phyloP scores from a whole-genome alignment of 2,113 vertebrate species.

The Halichoerus grypus region DNA sequence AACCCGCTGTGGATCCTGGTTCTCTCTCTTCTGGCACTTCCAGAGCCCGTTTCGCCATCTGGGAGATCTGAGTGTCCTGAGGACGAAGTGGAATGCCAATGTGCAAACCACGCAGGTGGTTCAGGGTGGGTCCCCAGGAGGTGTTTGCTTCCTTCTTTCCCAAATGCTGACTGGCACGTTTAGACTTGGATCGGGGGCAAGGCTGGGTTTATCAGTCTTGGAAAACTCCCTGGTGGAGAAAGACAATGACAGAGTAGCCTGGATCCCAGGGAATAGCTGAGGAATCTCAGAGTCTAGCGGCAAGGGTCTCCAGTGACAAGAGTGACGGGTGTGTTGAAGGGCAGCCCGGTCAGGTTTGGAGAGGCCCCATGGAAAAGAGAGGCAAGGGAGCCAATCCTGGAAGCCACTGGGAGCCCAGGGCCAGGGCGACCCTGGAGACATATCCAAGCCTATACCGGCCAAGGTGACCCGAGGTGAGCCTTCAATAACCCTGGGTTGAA shows the following conservation, averaged over 20 bases:
- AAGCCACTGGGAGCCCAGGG: neutral
- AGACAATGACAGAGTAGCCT: neutral
- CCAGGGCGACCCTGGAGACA: neutral
- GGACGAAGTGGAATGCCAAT: neutral
- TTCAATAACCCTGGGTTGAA: neutral
- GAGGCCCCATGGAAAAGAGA: neutral
- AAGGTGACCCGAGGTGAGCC: neutral
- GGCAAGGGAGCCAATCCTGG: neutral
- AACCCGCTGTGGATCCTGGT: neutral
- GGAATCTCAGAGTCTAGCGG: neutral
- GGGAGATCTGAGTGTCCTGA: neutral
- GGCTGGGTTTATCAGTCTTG: neutral
- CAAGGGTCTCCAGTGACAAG: neutral
- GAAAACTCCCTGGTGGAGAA: neutral
- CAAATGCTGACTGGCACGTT: neutral
- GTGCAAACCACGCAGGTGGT: neutral
- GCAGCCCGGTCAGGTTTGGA: neutral
- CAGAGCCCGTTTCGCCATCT: neutral
- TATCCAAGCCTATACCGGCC: neutral
- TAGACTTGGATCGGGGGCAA: neutral
- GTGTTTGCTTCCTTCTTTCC: neutral
- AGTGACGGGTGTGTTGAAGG: neutral
- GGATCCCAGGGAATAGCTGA: neutral
- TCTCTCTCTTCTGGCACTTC: neutral
- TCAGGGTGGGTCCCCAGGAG: neutral